Base-by-base conservation (phyloP, 2,113 vertebrate genomes). In the Tachysurus vachellii region DNA sequence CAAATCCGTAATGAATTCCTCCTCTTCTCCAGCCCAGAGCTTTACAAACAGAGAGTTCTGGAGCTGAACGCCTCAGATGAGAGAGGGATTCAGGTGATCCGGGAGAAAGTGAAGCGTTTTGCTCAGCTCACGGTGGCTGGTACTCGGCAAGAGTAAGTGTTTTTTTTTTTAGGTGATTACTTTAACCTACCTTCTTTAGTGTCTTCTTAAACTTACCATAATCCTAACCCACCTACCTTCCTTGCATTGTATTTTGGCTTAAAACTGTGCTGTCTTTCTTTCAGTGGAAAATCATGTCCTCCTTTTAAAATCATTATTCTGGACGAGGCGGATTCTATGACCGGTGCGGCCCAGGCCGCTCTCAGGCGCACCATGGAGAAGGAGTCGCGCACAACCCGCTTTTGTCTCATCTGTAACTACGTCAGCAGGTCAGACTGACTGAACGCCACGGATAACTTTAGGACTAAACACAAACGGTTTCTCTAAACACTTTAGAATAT, bases 291-390 rank as follows among this genome's bases (percentile, higher is more conserved):
- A 91, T 89, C 90, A 0, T 99, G 97, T 92, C 98, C 98, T 85
- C 98, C 98, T 21, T 99, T 99, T 93, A 99, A 99, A 93, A 98
- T 99, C 91, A 96, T 99, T 82, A 99, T 99, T 89, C 92, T 99
- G 93, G 98, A 99, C 89, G 98, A 99, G 95, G 98, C 98, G 0
- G 98, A 99, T 92, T 99, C 98, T 0, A 99, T 99, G 98, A 99
- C 98, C 0, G 94, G 92, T 9, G 95, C 98, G 23, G 98, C 98
- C 73, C 98, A 99, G 94, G 98, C 98, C 2, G 97, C 97, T 71
- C 96, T 99, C 83, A 95, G 98, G 28, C 96, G 98, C 50, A 99
- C 97, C n/a, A 99, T 99, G 98, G 98, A 99, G 92, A 99, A 97
- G 83, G 96, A 99, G 89, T 97, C 97, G 0, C 97, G 97, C 91